Base-by-base conservation (phyloP, 2,113 vertebrate species). In the Ptilorrhoa leucosticta region DNA sequence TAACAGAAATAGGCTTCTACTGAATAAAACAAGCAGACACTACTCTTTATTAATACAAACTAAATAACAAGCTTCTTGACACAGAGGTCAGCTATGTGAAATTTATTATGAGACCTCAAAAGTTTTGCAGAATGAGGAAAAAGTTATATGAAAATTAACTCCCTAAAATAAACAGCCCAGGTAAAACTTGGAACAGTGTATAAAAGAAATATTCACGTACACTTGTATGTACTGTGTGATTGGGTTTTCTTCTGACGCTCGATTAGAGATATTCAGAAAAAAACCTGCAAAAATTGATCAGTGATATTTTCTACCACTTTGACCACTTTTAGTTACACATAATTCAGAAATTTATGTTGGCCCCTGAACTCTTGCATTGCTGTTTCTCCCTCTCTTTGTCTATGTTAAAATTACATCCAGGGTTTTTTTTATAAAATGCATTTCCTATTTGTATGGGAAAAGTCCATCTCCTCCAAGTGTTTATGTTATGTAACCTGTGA, bases 271-370 rank as follows among this genome's bases (percentile, higher is more conserved):
- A 82, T 4, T 53, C 7, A 33, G 42, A 3, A 78, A 51, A 42
- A 24, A 35, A 48, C 0, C 1, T 0, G 0, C 13, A 27, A 47
- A 56, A 71, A 6, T 13, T 31, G 68, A 17, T 54, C 40, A 27
- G 21, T 33, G 13, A 17, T 76, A 60, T 54, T 84, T 84, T 84
- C 57, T 89, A 73, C 5, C 8, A 51, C 26, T 71, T 44, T 51
- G 47, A 64, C 13, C 12, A 30, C 22, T n/a, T 94, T 39, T 64
- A 78, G 7, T 73, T 76, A 12, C 20, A 57, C 22, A 3, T 24
- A 64, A 65, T 72, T 71, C 44, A 76, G n/a, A 76, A 85, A 90
- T 68, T 72, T 64, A 11, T 31, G 3, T 58, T 91, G 35, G 27
- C 10, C 18, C 19, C 22, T 69, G 33, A 72, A 64, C 18, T 45